These are phyloP conservation scores for Ornithoptera alexandrae DNA, from an alignment of 2,888 invertebrate species.

Conservation along the genomic window DNA sequence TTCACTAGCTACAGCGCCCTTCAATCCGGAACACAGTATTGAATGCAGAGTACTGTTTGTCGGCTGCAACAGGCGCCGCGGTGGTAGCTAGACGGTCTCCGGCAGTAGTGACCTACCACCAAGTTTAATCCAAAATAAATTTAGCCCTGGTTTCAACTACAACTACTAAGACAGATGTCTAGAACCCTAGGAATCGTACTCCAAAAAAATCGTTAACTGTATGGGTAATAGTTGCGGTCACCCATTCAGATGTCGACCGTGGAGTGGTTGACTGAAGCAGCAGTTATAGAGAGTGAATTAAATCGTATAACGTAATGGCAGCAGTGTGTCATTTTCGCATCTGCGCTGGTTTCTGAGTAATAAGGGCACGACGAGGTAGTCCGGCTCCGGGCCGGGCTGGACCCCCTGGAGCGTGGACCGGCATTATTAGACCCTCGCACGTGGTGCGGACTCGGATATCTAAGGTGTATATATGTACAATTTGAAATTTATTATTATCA, in stretches of 20 bases:
- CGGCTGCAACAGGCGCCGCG: no score
- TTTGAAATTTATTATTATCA: neutral
- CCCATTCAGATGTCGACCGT: neutral
- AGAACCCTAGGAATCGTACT: no score
- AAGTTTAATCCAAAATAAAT: no score
- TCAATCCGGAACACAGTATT: no score
- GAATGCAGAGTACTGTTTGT: no score
- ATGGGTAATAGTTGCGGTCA: no score
- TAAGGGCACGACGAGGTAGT: constrained; percentile 19
- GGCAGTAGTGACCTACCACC: no score
- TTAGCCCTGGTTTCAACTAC: no score
- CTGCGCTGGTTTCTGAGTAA: constrained; percentile 15
- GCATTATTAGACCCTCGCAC: constrained; percentile 17
- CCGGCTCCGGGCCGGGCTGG: neutral
- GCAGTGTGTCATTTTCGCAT: constrained; percentile 15
- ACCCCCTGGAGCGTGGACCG: constrained; percentile 17
- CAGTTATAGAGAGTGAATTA: neutral
- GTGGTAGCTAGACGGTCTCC: no score
- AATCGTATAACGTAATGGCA: neutral
- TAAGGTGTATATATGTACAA: neutral
- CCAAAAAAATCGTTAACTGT: no score
- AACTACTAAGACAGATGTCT: no score
- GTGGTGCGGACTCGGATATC: constrained; percentile 9
- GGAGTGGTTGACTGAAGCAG: neutral
- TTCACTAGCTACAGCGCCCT: no score